These are phyloP conservation scores for Lagria hirta DNA, from an alignment of 2,888 invertebrate genomes.

Conservation along the genomic window DNA sequence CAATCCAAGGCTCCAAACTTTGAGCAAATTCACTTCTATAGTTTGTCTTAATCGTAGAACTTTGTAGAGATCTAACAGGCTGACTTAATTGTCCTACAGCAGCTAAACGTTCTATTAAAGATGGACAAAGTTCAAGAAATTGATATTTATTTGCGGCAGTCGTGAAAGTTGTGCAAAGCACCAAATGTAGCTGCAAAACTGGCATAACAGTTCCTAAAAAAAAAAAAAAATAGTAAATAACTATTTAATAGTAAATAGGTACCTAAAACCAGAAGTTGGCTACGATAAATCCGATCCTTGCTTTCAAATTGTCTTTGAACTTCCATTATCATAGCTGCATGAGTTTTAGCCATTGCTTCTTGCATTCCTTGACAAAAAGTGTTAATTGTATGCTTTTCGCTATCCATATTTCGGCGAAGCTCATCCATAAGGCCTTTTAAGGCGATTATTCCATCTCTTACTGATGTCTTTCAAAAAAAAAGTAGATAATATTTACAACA, in stretches of 20 bases:
- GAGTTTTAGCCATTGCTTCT: constrained; percentile 68
- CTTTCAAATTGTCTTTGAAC: constrained; percentile 65
- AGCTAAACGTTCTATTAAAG: constrained; percentile 65
- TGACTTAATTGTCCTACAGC: constrained; percentile 67
- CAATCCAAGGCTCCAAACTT: constrained; percentile 63
- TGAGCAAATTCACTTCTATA: constrained; percentile 67
- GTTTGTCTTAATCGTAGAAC: constrained; percentile 59
- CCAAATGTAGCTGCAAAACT: constrained; percentile 68
- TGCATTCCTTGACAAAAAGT: constrained; percentile 66
- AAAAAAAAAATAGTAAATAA: no score
- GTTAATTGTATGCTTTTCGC: constrained; percentile 66
- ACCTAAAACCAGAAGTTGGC: constrained; percentile 50
- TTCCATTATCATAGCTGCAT: constrained; percentile 65
- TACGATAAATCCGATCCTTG: constrained; percentile 52
- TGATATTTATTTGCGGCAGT: constrained; percentile 73
- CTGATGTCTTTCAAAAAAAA: constrained; percentile 58
- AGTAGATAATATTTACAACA: neutral
- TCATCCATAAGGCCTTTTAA: constrained; percentile 69
- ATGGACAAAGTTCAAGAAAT: constrained; percentile 69
- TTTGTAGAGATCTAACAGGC: constrained; percentile 60
- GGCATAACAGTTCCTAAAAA: constrained; percentile 64
- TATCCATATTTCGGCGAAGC: constrained; percentile 64
- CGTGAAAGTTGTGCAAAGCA: constrained; percentile 70
- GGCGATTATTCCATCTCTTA: constrained; percentile 67
- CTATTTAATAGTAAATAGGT: no score